phyloP scores from a whole-genome alignment of 2,888 invertebrate species.

The Lepidonotus clava region DNA sequence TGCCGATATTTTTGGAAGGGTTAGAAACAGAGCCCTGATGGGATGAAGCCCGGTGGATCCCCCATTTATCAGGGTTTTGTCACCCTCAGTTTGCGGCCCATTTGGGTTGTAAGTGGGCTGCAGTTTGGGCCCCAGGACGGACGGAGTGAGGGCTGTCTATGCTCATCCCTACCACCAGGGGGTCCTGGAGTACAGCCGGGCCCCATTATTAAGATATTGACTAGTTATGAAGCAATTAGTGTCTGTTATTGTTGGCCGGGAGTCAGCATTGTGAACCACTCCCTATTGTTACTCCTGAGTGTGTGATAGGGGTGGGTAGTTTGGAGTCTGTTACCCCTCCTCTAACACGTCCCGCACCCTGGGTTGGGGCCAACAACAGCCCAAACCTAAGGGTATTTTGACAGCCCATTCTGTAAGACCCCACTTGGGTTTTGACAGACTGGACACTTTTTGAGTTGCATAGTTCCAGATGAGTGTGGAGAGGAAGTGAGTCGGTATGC shows the following conservation, averaged over 20 bases:
- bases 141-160: background rate
- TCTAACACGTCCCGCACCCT: background rate
- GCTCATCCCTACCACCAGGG: background rate
- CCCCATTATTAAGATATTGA: slow-evolving; percentile 42
- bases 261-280: background rate
- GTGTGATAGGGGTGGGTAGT: background rate
- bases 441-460: background rate
- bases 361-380: background rate
- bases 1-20: too few relatives aligned
- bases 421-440: background rate
- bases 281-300: slow-evolving; percentile 10
- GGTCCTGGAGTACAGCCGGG: background rate
- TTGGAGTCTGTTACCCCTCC: background rate
- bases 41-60: background rate
- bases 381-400: background rate
- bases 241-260: background rate
- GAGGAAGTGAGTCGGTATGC: background rate
- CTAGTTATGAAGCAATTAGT: slow-evolving; percentile 36
- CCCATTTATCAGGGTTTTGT: background rate
- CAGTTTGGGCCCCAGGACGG: background rate
- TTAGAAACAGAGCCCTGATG: too few relatives aligned
- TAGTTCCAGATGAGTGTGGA: background rate
- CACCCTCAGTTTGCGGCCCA: background rate
- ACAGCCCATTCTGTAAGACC: background rate
- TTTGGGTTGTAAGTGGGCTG: background rate